Evolutionary conservation across 2,888 invertebrate genomes (phyloP).

Genomic region (Drosophila planitibia): DNA sequence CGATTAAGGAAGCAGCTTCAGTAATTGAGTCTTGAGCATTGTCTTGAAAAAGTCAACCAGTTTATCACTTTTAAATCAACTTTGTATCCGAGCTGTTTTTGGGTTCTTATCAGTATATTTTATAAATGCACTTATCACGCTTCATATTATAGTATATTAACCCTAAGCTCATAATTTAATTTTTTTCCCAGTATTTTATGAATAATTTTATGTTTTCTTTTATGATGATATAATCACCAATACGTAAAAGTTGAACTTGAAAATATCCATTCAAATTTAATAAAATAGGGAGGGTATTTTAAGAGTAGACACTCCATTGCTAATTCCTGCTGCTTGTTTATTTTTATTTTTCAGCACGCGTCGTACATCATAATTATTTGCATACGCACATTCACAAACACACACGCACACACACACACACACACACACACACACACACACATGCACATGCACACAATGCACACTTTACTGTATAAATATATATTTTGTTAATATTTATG

Average conservation of each 20-base stretch:
- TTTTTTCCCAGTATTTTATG: neutral
- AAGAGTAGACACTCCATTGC: neutral
- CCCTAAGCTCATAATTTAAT: neutral
- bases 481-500: constrained; percentile 67
- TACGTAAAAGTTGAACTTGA: neutral
- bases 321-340: constrained; percentile 13
- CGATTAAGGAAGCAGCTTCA: neutral
- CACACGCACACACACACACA: neutral
- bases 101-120: neutral
- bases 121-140: neutral
- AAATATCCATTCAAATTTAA: neutral
- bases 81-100: neutral
- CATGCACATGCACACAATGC: neutral
- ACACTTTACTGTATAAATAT: constrained; percentile 18
- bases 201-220: neutral
- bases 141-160: neutral
- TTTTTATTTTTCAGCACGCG: constrained; percentile 24
- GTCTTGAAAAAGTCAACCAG: neutral
- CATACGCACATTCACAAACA: neutral
- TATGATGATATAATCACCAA: neutral
- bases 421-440: neutral
- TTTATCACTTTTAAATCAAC: no score
- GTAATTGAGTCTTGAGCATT: neutral
- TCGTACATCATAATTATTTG: constrained; percentile 20
- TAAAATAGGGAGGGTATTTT: neutral